phyloP scores from a whole-genome alignment of 2,113 vertebrate species.

The Clarias magur region DNA sequence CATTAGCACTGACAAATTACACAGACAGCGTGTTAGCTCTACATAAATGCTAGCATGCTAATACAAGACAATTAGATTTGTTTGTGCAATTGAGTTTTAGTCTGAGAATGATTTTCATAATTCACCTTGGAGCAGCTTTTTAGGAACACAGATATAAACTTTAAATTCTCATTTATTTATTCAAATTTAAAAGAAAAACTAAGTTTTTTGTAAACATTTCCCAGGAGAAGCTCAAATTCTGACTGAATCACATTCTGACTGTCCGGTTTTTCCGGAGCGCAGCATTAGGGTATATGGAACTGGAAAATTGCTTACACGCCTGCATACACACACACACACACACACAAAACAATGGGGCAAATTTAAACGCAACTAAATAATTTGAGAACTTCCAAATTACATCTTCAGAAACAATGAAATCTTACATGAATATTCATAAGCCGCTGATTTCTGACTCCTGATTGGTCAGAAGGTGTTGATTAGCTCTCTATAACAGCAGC shows the following conservation, averaged over 20 bases:
- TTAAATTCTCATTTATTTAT: not conserved
- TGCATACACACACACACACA: not conserved
- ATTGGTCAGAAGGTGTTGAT: not conserved
- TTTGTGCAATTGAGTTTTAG: not conserved
- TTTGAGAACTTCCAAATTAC: not conserved
- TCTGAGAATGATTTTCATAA: not conserved
- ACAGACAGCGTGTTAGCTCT: not conserved
- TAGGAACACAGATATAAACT: too few species aligned
- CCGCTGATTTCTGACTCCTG: not conserved
- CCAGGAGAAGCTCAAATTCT: not conserved
- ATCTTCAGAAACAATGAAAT: not conserved
- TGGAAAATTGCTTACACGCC: not conserved
- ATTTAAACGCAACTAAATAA: not conserved
- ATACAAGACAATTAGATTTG: not conserved
- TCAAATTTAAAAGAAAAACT: not conserved
- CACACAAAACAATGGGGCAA: not conserved
- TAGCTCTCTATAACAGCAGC: not conserved
- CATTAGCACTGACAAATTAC: not conserved
- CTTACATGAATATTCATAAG: not conserved
- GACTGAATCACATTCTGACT: not conserved
- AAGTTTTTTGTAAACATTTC: not conserved
- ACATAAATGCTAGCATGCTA: not conserved
- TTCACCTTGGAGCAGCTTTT: not conserved
- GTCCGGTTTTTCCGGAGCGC: not conserved
- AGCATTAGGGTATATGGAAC: not conserved